Evolutionary conservation across 2,888 invertebrate species (phyloP).

Genomic region (Eristalinus aeneus): DNA sequence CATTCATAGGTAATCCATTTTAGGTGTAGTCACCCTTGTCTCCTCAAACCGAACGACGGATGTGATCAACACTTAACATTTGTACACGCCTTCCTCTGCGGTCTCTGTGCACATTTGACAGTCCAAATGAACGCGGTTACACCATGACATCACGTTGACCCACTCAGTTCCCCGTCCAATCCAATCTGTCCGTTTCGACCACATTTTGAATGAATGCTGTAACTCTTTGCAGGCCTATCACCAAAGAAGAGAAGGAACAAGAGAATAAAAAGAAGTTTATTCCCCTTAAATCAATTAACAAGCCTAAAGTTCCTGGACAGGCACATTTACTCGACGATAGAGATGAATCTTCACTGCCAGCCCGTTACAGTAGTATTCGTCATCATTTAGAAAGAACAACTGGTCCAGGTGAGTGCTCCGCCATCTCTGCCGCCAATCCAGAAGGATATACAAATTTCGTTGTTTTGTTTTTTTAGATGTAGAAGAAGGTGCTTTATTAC

Average conservation of each 20-base stretch:
- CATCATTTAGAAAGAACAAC: constrained; percentile 88
- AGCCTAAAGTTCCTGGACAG: constrained; percentile 82
- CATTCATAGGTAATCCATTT: constrained; percentile 84
- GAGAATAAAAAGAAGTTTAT: constrained; percentile 91
- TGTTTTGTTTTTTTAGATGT: constrained; percentile 75
- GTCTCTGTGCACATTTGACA: too few relatives aligned
- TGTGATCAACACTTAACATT: background rate
- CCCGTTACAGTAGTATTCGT: constrained; percentile 83
- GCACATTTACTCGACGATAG: constrained; percentile 83
- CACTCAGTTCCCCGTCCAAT: background rate
- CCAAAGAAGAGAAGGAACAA: constrained; percentile 92
- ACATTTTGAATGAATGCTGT: background rate
- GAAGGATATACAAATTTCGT: background rate
- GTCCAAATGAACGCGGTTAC: too few relatives aligned
- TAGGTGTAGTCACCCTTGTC: background rate
- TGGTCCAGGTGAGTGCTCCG: constrained; percentile 83
- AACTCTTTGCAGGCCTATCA: constrained; percentile 84
- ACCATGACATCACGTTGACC: background rate
- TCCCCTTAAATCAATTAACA: constrained; percentile 83
- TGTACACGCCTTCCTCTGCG: background rate
- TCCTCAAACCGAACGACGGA: background rate
- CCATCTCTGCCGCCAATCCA: background rate
- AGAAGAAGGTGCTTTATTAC: constrained; percentile 85
- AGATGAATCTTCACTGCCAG: constrained; percentile 80
- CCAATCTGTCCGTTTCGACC: background rate